These are phyloP conservation scores for Megaceryle torquata DNA, from an alignment of 2,113 vertebrate species.

Conservation along the genomic window DNA sequence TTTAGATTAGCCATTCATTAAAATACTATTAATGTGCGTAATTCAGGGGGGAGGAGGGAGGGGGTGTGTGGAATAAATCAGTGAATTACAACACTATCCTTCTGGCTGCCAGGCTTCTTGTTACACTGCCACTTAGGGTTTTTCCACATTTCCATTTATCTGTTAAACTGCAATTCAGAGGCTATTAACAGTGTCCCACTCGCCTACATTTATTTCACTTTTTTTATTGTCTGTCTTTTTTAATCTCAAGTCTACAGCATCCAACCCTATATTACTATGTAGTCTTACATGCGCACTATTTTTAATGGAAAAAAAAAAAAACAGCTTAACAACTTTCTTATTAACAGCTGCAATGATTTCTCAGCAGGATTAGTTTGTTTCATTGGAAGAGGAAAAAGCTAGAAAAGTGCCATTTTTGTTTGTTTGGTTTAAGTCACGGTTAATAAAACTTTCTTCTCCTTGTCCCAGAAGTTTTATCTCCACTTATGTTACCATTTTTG, in stretches of 20 bases:
- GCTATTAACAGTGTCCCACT: background rate
- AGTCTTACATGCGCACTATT: background rate
- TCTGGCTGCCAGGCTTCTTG: background rate
- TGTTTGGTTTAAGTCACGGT: too few species aligned
- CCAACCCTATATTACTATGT: background rate
- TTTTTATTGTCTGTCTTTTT: background rate
- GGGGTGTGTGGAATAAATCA: background rate
- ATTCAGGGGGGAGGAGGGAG: background rate
- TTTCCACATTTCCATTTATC: constrained; percentile 16
- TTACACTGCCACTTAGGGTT: background rate
- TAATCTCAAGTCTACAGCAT: background rate
- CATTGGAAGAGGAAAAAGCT: background rate
- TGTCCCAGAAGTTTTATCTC: background rate
- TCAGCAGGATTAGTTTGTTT: background rate
- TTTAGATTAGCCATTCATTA: constrained; percentile 38
- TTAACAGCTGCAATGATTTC: background rate
- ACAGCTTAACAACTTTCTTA: background rate
- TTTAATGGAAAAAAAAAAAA: background rate
- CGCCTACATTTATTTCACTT: background rate
- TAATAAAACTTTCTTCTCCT: background rate
- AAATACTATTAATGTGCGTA: background rate
- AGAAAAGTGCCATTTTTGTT: background rate
- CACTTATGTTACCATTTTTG: background rate
- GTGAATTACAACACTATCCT: background rate
- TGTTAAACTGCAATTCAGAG: background rate